Conservation (phyloP, 1,140 invertebrate genomes). For the Maconellicoccus hirsutus region DNA sequence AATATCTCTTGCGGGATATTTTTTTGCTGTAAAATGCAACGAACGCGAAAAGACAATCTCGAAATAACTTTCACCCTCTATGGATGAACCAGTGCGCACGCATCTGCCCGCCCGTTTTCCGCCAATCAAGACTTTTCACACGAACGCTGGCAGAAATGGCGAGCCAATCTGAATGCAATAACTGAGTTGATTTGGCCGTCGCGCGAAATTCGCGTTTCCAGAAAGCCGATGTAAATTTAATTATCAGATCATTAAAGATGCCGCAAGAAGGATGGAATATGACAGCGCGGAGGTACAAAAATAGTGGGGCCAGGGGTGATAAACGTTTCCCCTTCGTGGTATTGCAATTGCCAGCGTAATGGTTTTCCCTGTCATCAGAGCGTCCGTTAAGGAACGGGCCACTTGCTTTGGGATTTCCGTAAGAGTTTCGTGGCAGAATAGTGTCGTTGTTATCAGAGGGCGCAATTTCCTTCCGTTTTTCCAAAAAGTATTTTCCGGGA, state of each 20-base stretch:
- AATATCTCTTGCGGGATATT: neutral
- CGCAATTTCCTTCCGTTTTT: conserved; percentile 21
- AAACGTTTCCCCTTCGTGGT: conserved; percentile 20
- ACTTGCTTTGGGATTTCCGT: conserved; percentile 19
- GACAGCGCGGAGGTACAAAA: neutral
- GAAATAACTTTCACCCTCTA: neutral
- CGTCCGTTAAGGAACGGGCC: conserved; percentile 19
- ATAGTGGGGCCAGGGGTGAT: neutral
- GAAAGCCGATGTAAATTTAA: conserved; percentile 4
- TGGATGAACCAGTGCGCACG: neutral
- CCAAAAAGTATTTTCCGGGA: conserved; percentile 17
- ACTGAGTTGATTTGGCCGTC: conserved; percentile 2
- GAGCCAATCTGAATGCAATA: conserved; percentile 7
- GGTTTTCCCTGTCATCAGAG: conserved; percentile 18
- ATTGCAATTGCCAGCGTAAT: conserved; percentile 19
- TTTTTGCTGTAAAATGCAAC: neutral
- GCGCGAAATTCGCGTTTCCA: conserved; percentile 1
- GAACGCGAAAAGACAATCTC: neutral
- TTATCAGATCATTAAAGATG: conserved; percentile 9
- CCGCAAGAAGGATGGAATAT: neutral
- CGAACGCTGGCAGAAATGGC: neutral
- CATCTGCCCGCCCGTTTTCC: neutral
- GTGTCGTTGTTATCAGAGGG: conserved; percentile 18
- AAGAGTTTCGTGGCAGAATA: conserved; percentile 17
- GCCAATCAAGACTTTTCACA: conserved; percentile 3